These are phyloP conservation scores for Tetramorium parvispinum DNA, from an alignment of 1,140 invertebrate genomes.

Conservation along the genomic window DNA sequence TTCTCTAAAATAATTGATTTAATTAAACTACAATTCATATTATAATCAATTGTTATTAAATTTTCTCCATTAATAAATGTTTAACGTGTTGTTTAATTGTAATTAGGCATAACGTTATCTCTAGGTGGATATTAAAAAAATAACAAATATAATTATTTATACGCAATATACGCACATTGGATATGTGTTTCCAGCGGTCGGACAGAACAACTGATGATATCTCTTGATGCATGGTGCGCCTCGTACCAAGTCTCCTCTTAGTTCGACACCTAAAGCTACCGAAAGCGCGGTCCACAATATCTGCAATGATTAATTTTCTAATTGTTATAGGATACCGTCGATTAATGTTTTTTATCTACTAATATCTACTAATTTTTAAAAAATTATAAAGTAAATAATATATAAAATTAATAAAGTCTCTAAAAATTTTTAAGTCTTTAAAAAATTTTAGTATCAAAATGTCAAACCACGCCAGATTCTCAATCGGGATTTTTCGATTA, in stretches of 20 bases:
- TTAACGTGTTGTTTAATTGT: background rate
- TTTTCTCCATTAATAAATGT: background rate
- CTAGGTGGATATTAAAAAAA: background rate
- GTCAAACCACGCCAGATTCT: no score
- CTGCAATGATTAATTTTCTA: slow-evolving; percentile 85
- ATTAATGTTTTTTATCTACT: no score
- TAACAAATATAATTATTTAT: slow-evolving; percentile 31
- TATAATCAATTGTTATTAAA: background rate
- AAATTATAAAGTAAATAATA: no score
- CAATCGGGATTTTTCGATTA: no score
- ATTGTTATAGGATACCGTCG: no score
- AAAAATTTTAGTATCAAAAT: no score
- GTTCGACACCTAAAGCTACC: slow-evolving; percentile 93
- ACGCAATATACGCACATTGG: slow-evolving; percentile 93
- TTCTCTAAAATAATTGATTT: slow-evolving; percentile 88
- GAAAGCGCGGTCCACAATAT: slow-evolving; percentile 95
- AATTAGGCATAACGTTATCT: background rate
- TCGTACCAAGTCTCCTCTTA: slow-evolving; percentile 93
- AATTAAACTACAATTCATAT: background rate
- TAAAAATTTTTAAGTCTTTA: no score
- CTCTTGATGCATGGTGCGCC: slow-evolving; percentile 95
- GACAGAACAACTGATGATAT: slow-evolving; percentile 95
- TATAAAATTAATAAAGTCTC: no score
- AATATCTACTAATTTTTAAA: no score
- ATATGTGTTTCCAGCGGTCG: slow-evolving; percentile 95